Evolutionary conservation across 2,797 vertebrate genomes (phyloP).

Genomic region (Anabas testudineus): DNA sequence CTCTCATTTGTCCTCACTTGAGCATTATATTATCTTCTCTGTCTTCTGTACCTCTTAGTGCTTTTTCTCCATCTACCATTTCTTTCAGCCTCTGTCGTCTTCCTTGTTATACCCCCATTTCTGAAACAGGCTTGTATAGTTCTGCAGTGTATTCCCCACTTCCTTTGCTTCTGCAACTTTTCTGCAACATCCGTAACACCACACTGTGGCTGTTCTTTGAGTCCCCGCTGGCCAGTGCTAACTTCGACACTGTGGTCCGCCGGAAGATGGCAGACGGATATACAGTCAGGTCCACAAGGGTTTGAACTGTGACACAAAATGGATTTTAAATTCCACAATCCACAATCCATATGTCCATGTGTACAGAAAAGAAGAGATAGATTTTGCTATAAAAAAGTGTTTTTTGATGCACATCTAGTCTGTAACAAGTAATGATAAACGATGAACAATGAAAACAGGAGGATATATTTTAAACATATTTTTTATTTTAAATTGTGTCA

Average conservation of each 20-base stretch:
- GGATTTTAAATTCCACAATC: neutral
- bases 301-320: neutral
- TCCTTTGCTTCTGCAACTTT: slow-evolving; percentile 17
- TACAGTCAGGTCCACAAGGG: neutral
- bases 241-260: slow-evolving; percentile 5
- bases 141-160: slow-evolving; percentile 24
- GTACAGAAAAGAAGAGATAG: too few relatives aligned
- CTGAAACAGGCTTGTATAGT: slow-evolving; percentile 23
- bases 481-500: too few relatives aligned
- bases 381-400: too few relatives aligned
- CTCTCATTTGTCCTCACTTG: slow-evolving; percentile 12
- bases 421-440: too few relatives aligned
- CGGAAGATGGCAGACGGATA: neutral
- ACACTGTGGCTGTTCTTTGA: neutral
- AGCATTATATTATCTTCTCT: slow-evolving; percentile 1
- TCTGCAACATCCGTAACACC: too few relatives aligned
- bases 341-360: too few relatives aligned
- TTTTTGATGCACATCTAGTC: too few relatives aligned
- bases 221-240: neutral
- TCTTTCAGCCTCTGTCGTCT: slow-evolving; percentile 28
- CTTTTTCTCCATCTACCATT: slow-evolving; percentile 3
- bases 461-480: too few relatives aligned
- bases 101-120: neutral
- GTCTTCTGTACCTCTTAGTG: slow-evolving; percentile 1
- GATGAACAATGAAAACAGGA: too few relatives aligned